phyloP scores from a whole-genome alignment of 2,888 invertebrate genomes.

The Eupithecia abbreviata region DNA sequence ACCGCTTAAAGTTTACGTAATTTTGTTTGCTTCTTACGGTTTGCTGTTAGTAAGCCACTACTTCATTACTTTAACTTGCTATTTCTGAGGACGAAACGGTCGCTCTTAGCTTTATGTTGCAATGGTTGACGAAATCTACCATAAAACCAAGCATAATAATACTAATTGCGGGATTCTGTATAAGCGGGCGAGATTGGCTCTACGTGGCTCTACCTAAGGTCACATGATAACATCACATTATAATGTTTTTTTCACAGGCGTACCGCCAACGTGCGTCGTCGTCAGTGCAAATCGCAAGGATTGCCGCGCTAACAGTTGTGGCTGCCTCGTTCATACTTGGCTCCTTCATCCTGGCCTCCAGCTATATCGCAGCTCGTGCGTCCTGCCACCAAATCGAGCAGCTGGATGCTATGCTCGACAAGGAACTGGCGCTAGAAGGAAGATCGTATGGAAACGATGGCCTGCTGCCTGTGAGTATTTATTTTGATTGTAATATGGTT shows the following conservation, averaged over 20 bases:
- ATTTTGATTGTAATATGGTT: not conserved
- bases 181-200: not conserved
- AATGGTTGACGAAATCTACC: constrained; percentile 18
- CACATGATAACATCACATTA: constrained; percentile 4
- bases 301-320: constrained; percentile 92
- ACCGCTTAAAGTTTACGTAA: constrained; percentile 52
- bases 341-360: constrained; percentile 91
- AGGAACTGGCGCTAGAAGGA: constrained; percentile 87
- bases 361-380: constrained; percentile 92
- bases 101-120: constrained; percentile 39
- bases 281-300: constrained; percentile 93
- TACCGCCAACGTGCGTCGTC: constrained; percentile 89
- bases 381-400: constrained; percentile 91
- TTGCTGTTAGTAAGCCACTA: constrained; percentile 51
- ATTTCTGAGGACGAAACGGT: constrained; percentile 52
- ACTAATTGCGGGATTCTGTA: constrained; percentile 18
- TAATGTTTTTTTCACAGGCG: constrained; percentile 83
- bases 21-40: constrained; percentile 47
- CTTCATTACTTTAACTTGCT: constrained; percentile 48
- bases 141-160: constrained; percentile 26
- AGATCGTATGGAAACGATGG: constrained; percentile 85
- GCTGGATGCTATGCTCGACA: constrained; percentile 86
- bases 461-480: constrained; percentile 86
- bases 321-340: constrained; percentile 92
- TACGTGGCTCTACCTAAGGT: not conserved